phyloP scores from a whole-genome alignment of 92 coral and sea anemone species.

The Porites divaricata region DNA sequence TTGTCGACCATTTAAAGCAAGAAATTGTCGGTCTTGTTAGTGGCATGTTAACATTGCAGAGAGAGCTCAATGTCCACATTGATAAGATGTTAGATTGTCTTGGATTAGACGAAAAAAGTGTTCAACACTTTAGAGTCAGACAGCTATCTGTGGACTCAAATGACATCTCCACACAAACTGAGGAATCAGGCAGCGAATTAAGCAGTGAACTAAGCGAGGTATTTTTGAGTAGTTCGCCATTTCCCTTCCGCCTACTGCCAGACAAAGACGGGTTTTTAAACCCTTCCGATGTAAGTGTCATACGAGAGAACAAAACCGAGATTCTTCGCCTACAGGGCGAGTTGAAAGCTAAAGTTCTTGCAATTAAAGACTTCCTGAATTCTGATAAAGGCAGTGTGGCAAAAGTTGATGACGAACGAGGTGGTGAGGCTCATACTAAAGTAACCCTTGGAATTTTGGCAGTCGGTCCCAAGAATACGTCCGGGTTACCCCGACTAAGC shows the following conservation, averaged over 20 bases:
- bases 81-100: conserved; percentile 74
- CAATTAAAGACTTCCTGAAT: conserved; percentile 52
- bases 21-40: conserved; percentile 85
- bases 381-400: conserved; percentile 30
- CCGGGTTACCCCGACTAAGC: conserved; percentile 56
- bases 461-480: neutral
- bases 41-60: conserved; percentile 81
- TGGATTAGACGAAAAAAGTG: conserved; percentile 58
- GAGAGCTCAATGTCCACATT: conserved; percentile 72
- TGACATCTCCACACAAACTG: conserved; percentile 58
- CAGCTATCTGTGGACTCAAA: conserved; percentile 64
- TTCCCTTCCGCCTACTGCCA: conserved; percentile 64
- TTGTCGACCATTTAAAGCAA: conserved; percentile 78
- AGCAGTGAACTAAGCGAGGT: conserved; percentile 79
- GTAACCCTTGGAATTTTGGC: neutral
- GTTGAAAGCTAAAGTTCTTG: conserved; percentile 73
- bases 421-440: conserved; percentile 25
- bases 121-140: conserved; percentile 48
- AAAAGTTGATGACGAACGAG: conserved; percentile 18
- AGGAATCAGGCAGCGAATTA: conserved; percentile 59
- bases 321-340: conserved; percentile 84
- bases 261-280: conserved; percentile 82
- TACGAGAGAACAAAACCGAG: conserved; percentile 86
- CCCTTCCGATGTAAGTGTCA: conserved; percentile 84
- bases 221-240: conserved; percentile 50